Base-by-base conservation (phyloP, 2,113 vertebrate species). In the Rhagologus leucostigma region DNA sequence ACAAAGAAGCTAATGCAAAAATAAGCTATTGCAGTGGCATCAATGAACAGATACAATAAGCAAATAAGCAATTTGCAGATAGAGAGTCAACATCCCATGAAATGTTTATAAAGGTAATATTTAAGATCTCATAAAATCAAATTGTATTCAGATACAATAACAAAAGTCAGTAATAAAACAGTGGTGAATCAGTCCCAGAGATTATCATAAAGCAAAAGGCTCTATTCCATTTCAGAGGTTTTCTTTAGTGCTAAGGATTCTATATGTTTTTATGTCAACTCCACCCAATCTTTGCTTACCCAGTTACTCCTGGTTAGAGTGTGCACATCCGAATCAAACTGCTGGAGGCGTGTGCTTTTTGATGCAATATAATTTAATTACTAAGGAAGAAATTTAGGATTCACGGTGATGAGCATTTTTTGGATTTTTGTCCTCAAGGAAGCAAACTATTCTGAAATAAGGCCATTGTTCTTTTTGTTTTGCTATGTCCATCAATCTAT, bases 61-160 rank as follows among this genome's bases (percentile, higher is more conserved):
- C 91, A 96, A 96, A 97, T 95, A 96, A 93, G 85, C 88, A 97
- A 92, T 96, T 97, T 97, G 79, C 83, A 93, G 92, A 93, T 91
- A 93, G 53, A 95, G 68, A 96, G 84, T 93, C 90, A 96, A 94
- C 92, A 94, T 94, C 64, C 85, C 92, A 93, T 97, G 95, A 96
- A 97, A 94, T 95, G 88, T 97, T 96, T 97, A 95, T 97, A 96
- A 96, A 96, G 79, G 76, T 96, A 93, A 96, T 96, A 96, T 94
- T 96, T 97, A 96, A 96, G 95, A 88, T 78, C 90, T 93, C 92
- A 87, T 95, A 94, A 96, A 96, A 93, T 96, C 93, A 93, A 93
- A 95, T 94, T 81, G 79, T 96, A 64, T 92, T 95, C 96, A 75
- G 92, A 94, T 96, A 86, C 64, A 92, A 62, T 94, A 95, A 96